Evolutionary conservation across 1,140 invertebrate genomes (phyloP).

Genomic region (Drosophila arizonae): DNA sequence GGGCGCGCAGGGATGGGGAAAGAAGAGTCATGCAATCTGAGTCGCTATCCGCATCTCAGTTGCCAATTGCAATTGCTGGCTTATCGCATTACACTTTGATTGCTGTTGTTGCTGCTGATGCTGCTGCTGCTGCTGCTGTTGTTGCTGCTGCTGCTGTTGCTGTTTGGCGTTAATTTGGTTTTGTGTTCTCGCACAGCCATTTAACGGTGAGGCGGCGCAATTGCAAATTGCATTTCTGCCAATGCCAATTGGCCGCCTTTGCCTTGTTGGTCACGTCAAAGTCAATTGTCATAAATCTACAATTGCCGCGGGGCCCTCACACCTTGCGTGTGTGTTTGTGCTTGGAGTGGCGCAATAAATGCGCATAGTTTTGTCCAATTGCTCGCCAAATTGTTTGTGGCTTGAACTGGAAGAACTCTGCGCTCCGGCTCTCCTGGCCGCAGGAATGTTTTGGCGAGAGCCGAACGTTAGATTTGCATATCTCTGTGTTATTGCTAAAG

Average conservation of each 20-base stretch:
- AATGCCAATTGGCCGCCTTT: constrained; percentile 26
- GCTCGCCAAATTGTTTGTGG: constrained; percentile 61
- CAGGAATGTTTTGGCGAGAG: constrained; percentile 9
- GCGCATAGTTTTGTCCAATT: constrained; percentile 67
- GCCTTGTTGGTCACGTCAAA: constrained; percentile 46
- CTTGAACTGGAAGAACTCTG: constrained; percentile 35
- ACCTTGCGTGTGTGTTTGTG: constrained; percentile 33
- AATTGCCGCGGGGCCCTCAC: constrained; percentile 41
- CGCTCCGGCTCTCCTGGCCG: background rate
- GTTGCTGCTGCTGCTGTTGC: constrained; percentile 36
- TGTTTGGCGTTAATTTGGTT: constrained; percentile 75
- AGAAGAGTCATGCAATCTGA: constrained; percentile 21
- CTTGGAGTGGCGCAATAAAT: constrained; percentile 29
- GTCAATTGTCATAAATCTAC: constrained; percentile 65
- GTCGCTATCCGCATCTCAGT: constrained; percentile 24
- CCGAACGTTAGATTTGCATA: constrained; percentile 23
- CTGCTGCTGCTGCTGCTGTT: constrained; percentile 3
- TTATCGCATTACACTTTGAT: constrained; percentile 70
- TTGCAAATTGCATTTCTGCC: constrained; percentile 70
- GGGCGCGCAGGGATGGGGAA: background rate
- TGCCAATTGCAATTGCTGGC: constrained; percentile 55
- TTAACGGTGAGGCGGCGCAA: constrained; percentile 67
- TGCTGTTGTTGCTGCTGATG: constrained; percentile 51
- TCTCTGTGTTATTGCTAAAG: constrained; percentile 10
- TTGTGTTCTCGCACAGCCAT: constrained; percentile 64